Conservation (phyloP, 2,888 invertebrate genomes). For the Allophyes oxyacanthae region DNA sequence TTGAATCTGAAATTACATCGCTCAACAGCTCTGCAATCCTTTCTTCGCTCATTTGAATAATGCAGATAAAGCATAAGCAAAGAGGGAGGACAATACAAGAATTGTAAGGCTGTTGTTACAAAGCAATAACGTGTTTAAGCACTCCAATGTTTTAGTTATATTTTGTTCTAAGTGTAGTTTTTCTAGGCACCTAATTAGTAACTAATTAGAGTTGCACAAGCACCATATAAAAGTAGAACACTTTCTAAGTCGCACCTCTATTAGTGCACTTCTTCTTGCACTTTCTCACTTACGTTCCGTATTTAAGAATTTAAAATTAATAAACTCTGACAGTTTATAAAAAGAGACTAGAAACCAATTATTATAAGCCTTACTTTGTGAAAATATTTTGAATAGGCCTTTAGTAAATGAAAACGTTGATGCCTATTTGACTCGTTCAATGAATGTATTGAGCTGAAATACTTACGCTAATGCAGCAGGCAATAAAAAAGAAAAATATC, state of each 20-base stretch:
- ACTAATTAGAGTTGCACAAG: conserved; percentile 74
- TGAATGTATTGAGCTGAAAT: conserved; percentile 24
- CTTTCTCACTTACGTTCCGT: conserved; percentile 45
- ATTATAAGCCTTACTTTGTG: neutral
- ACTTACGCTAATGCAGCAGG: conserved; percentile 17
- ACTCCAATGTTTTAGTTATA: conserved; percentile 57
- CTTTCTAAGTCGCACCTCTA: conserved; percentile 66
- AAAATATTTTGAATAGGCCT: conserved; percentile 11
- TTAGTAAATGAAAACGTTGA: conserved; percentile 25
- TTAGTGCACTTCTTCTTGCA: conserved; percentile 72
- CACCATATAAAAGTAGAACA: conserved; percentile 67
- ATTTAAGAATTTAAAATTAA: conserved; percentile 19
- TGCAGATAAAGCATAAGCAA: conserved; percentile 53
- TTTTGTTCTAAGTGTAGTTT: conserved; percentile 49
- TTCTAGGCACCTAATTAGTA: conserved; percentile 56
- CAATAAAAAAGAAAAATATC: conserved; percentile 44
- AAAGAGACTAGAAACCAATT: neutral
- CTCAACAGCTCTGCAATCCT: conserved; percentile 63
- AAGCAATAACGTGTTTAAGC: conserved; percentile 59
- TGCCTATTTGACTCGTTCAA: conserved; percentile 28
- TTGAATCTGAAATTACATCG: conserved; percentile 63
- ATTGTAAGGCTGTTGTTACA: conserved; percentile 63
- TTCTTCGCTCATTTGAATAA: conserved; percentile 61
- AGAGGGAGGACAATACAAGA: conserved; percentile 50
- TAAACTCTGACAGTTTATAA: neutral